These are phyloP conservation scores for Chaetodon trifascialis DNA, from an alignment of 2,113 vertebrate genomes.

Conservation along the genomic window DNA sequence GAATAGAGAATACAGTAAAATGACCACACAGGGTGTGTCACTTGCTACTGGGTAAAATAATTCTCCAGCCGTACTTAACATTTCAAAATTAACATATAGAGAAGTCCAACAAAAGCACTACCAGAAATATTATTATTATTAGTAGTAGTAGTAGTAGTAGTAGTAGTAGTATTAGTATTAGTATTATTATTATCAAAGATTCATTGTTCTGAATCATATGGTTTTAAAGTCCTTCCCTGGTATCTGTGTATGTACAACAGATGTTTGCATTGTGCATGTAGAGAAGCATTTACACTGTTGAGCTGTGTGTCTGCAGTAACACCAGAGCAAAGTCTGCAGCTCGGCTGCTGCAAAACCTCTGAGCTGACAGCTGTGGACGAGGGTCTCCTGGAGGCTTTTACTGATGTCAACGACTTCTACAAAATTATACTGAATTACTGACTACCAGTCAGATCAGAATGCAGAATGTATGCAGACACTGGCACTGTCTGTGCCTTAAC, in stretches of 20 bases:
- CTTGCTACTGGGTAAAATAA: too few relatives aligned
- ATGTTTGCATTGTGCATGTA: background rate
- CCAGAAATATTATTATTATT: background rate
- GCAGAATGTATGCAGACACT: background rate
- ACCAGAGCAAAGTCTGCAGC: slow-evolving; percentile 18
- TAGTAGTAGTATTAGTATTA: background rate
- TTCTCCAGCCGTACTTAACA: too few relatives aligned
- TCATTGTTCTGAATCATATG: background rate
- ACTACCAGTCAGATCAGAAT: background rate
- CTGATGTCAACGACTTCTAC: slow-evolving; percentile 20
- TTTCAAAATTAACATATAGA: too few relatives aligned
- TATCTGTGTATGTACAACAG: too few relatives aligned
- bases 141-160: background rate
- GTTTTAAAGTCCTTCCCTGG: background rate
- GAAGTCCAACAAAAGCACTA: background rate
- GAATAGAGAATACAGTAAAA: too few relatives aligned
- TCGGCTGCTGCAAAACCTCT: slow-evolving; percentile 5
- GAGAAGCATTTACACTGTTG: background rate
- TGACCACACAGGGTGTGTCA: too few relatives aligned
- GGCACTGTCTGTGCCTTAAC: background rate
- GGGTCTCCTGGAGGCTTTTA: slow-evolving; percentile 23
- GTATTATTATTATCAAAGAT: background rate
- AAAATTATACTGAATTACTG: background rate
- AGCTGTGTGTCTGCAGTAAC: slow-evolving; percentile 28
- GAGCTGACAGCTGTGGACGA: slow-evolving; percentile 24